Conservation (phyloP, 2,113 vertebrate genomes). For the Dromas ardeola region DNA sequence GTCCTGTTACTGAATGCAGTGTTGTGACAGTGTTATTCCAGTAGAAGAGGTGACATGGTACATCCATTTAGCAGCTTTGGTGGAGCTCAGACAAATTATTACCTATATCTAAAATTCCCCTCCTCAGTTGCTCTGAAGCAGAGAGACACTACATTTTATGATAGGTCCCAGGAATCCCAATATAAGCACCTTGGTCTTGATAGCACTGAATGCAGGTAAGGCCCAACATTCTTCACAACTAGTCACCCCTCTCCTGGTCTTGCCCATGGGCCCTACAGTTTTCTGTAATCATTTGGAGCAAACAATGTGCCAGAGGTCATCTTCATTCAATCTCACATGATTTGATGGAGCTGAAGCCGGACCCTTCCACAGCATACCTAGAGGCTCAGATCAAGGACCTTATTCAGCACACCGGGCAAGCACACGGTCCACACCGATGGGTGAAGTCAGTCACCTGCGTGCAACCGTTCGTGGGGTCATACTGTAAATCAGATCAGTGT, state of each 20-base stretch:
- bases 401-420: background rate
- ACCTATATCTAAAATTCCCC: background rate
- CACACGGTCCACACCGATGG: accelerated
- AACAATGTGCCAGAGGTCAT: background rate
- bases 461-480: accelerated
- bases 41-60: background rate
- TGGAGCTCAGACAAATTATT: background rate
- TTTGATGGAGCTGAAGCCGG: background rate
- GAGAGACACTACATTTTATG: background rate
- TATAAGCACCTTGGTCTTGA: background rate
- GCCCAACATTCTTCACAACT: background rate
- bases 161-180: background rate
- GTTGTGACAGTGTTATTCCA: background rate
- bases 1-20: background rate
- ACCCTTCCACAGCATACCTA: background rate
- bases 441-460: background rate
- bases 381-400: background rate
- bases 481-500: background rate
- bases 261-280: background rate
- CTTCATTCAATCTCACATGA: background rate
- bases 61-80: background rate
- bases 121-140: background rate
- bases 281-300: background rate
- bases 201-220: background rate
- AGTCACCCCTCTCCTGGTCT: background rate